Evolutionary conservation across 2,113 vertebrate species (phyloP).

Genomic region (Thinocorus orbignyianus): DNA sequence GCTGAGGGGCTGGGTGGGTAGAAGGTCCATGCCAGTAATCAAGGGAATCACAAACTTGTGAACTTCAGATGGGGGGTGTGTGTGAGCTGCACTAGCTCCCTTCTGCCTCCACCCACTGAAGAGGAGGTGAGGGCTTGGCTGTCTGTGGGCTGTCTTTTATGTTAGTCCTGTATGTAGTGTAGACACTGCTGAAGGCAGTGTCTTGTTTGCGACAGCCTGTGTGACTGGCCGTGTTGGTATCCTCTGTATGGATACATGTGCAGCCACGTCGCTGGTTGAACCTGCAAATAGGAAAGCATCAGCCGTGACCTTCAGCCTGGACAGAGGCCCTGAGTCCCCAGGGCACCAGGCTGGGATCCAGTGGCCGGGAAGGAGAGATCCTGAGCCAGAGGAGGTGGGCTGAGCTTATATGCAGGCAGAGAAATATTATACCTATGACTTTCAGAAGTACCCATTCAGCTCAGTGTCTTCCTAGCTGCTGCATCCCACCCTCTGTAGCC

Average conservation of each 20-base stretch:
- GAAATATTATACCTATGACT: neutral
- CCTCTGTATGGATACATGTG: accelerated
- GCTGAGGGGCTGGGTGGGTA: neutral
- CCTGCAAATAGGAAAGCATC: neutral
- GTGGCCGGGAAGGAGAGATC: neutral
- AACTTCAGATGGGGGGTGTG: too few species aligned
- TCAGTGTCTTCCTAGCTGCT: neutral
- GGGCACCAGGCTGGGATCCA: neutral
- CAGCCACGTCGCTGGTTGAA: neutral
- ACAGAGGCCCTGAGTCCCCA: neutral
- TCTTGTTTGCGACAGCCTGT: neutral
- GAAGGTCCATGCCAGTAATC: neutral
- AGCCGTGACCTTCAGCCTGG: neutral
- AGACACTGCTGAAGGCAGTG: neutral
- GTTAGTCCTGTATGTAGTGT: neutral
- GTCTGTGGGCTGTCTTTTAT: neutral
- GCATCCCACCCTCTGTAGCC: neutral
- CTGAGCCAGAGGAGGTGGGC: neutral
- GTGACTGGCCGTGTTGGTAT: too few species aligned
- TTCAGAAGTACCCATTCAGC: neutral
- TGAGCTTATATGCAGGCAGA: neutral
- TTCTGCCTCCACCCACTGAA: neutral
- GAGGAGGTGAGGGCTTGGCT: neutral
- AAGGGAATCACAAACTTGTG: neutral
- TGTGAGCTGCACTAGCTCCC: too few species aligned